These are phyloP conservation scores for Prunella fulvescens DNA, from an alignment of 2,113 vertebrate species.

Conservation along the genomic window DNA sequence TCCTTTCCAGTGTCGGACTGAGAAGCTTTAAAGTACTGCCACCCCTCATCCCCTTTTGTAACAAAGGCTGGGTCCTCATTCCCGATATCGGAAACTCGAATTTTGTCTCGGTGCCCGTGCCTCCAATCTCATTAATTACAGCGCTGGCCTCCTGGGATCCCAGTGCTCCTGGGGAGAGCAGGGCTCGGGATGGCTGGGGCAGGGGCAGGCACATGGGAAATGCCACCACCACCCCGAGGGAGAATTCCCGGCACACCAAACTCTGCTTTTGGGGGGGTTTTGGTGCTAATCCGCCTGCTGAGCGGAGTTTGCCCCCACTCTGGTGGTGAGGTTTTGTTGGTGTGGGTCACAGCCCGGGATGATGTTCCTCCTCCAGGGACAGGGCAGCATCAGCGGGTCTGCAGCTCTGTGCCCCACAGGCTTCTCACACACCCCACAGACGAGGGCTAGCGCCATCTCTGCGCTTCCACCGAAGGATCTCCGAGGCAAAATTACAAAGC, in stretches of 20 bases:
- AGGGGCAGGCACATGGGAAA: constrained; percentile 13
- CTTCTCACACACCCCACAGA: not conserved
- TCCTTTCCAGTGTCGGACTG: constrained; percentile 47
- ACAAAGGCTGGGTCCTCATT: constrained; percentile 55
- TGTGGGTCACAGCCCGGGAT: not conserved
- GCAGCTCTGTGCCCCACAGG: not conserved
- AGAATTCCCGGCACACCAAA: not conserved
- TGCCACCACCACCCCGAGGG: not conserved
- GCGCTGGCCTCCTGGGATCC: constrained; percentile 48
- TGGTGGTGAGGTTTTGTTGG: not conserved
- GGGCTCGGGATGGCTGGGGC: constrained; percentile 47
- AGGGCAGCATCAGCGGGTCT: not conserved
- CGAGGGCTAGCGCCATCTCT: not conserved
- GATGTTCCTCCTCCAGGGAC: not conserved
- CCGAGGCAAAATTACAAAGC: not conserved
- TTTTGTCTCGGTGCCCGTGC: constrained; percentile 49
- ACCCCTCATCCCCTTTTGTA: not conserved
- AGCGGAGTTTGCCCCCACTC: not conserved
- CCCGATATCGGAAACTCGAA: constrained; percentile 42
- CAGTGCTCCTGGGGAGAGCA: constrained; percentile 59
- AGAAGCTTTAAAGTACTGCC: constrained; percentile 50
- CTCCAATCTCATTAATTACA: constrained; percentile 73
- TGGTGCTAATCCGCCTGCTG: not conserved
- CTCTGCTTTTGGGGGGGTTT: not conserved
- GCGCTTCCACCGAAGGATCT: not conserved